A percentile compares a stretch with the other conserved stretches of the same genome.
phyloP scores from a whole-genome alignment of 2,888 invertebrate species.

The Podabrus alpinus region DNA sequence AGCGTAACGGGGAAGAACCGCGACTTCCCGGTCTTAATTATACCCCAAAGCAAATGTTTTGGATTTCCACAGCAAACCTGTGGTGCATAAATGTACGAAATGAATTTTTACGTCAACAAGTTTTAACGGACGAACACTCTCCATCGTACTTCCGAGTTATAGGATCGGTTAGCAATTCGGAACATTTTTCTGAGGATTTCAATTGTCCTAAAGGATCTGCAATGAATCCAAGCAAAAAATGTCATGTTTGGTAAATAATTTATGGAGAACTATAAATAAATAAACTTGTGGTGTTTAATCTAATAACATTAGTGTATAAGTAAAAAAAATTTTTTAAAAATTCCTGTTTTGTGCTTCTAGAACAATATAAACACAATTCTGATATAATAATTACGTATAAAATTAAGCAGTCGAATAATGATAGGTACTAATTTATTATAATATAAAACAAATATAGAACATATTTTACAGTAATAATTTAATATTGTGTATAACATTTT shows the following conservation, averaged over 20 bases:
- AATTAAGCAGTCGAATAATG: too few relatives aligned
- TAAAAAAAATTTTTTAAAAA: too few relatives aligned
- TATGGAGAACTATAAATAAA: too few relatives aligned
- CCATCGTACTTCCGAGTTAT: slow-evolving; percentile 56
- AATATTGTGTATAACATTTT: too few relatives aligned
- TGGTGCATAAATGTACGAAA: slow-evolving; percentile 50
- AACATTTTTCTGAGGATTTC: slow-evolving; percentile 61
- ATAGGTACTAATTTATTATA: too few relatives aligned
- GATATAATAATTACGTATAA: too few relatives aligned
- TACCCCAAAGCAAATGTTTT: slow-evolving; percentile 54
- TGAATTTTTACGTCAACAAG: slow-evolving; percentile 15
- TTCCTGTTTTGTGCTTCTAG: not conserved
- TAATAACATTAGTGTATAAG: not conserved
- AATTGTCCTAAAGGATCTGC: slow-evolving; percentile 57
- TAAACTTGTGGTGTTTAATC: not conserved
- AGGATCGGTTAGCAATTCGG: slow-evolving; percentile 60
- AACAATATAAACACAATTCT: not conserved
- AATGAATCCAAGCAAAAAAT: slow-evolving; percentile 62
- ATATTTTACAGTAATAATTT: too few relatives aligned
- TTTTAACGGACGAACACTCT: slow-evolving; percentile 43
- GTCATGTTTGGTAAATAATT: slow-evolving; percentile 43
- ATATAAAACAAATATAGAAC: too few relatives aligned
- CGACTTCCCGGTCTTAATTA: slow-evolving; percentile 25
- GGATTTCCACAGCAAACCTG: slow-evolving; percentile 77
- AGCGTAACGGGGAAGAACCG: slow-evolving; percentile 13